Percentiles rank a stretch among this genome's conserved stretches.
phyloP scores from a whole-genome alignment of 92 coral and sea anemone species.

The Palythoa grandiflora region DNA sequence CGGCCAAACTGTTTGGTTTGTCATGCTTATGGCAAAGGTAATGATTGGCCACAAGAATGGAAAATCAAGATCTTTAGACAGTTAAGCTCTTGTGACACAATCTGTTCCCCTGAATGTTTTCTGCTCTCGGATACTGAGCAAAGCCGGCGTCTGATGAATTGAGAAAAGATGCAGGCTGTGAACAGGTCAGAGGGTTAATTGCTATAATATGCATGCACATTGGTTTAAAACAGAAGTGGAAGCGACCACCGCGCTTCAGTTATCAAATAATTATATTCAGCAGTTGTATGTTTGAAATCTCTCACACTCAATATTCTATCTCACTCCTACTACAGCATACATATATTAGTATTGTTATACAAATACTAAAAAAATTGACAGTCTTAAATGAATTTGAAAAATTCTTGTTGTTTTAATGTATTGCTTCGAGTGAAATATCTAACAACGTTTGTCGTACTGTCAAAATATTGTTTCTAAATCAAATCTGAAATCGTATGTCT shows the following conservation, averaged over 20 bases:
- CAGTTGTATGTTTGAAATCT: neutral
- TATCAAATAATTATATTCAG: neutral
- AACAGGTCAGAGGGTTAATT: constrained; percentile 50
- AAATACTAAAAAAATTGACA: neutral
- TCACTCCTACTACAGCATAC: neutral
- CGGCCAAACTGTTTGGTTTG: too few species aligned
- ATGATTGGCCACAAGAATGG: too few species aligned
- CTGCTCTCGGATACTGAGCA: neutral
- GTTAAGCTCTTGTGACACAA: neutral
- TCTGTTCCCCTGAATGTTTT: neutral
- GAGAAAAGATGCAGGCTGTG: constrained; percentile 12
- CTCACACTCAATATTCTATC: neutral
- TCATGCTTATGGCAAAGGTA: too few species aligned
- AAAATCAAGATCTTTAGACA: neutral
- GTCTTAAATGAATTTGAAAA: neutral
- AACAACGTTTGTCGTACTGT: neutral
- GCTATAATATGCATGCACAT: constrained; percentile 20
- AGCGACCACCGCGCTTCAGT: neutral
- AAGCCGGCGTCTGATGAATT: neutral
- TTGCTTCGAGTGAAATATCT: neutral
- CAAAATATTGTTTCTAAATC: neutral
- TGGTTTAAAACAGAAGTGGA: neutral
- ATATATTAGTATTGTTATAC: neutral
- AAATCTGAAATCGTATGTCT: neutral
- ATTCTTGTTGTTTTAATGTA: neutral